Percentiles rank a stretch among this genome's conserved stretches.
Evolutionary conservation across 2,888 invertebrate genomes (phyloP).

Genomic region (Amaurobius ferox): DNA sequence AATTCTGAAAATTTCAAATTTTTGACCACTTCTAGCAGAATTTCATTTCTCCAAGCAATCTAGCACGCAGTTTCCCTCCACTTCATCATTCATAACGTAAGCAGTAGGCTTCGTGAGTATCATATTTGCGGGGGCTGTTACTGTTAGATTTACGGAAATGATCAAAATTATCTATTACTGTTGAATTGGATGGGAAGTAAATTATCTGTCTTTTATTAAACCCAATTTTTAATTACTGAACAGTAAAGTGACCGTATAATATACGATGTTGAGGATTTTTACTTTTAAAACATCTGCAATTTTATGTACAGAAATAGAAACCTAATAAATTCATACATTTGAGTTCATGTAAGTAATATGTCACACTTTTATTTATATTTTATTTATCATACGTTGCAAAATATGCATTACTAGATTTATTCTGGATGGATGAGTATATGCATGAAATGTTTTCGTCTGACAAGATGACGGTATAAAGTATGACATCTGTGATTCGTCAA

Average conservation of each 20-base stretch:
- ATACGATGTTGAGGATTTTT: constrained; percentile 26
- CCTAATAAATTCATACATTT: constrained; percentile 1
- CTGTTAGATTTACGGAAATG: constrained; percentile 34
- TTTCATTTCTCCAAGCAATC: not conserved
- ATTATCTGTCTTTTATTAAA: constrained; percentile 6
- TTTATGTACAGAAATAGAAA: constrained; percentile 11
- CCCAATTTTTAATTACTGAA: not conserved
- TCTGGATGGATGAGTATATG: too few relatives aligned
- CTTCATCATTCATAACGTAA: constrained; percentile 38
- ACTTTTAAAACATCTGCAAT: constrained; percentile 41
- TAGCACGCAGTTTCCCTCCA: constrained; percentile 11
- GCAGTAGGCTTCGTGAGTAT: constrained; percentile 54
- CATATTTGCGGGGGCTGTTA: constrained; percentile 54
- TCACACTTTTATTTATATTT: too few relatives aligned
- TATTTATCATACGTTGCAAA: too few relatives aligned
- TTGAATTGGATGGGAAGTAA: not conserved
- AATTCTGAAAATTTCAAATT: too few relatives aligned
- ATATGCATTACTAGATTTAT: too few relatives aligned
- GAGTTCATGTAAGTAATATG: too few relatives aligned
- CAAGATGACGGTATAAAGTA: too few relatives aligned
- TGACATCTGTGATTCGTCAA: too few relatives aligned
- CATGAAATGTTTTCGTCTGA: too few relatives aligned
- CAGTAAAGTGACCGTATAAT: not conserved
- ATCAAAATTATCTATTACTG: constrained; percentile 21
- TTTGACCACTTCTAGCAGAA: too few relatives aligned